Base-by-base conservation (phyloP, 2,888 invertebrate species). In the Lasioglossum zephyrum region DNA sequence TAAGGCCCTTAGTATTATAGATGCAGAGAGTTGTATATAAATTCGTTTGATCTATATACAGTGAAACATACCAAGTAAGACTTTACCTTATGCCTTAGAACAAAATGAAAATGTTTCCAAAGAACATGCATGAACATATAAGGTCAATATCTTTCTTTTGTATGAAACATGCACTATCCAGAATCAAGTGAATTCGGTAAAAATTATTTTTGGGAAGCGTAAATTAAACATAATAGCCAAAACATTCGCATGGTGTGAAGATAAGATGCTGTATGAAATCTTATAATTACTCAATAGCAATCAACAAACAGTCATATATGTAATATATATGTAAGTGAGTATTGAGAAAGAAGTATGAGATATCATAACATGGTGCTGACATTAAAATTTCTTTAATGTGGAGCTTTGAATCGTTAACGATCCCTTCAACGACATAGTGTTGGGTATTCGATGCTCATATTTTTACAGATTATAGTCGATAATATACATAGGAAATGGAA, bases 81-180 rank as follows among this genome's bases (percentile, higher is more conserved):
- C 83, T 73, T 39, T 87, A 91, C 90, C 89, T 91, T 91, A 90
- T 87, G 91, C 81, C 75, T 69, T 76, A 76, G 53, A 77, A 80
- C 57, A 85, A 85, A 81, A 81, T 73, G 69, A 84, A 73, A 81
- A 80, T 81, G 47, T 75, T 22, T 87, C 60, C 44, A 88, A 75
- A 81, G 79, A 74, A 60, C 91, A 90, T 91, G 91, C 91, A 84
- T 66, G 77, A 82, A 88, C 81, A 85, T 63, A 74, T 77, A 79
- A 87, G 81, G 84, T 82, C 60, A 66, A 76, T 81, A 88, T 80
- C 57, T 77, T 74, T 26, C 75, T 44, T 73, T 39, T 69, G 31
- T 86, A 74, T 86, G 79, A 82, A 77, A 74, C 91, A 91, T 91
- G 91, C 91, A 87, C 75, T 89, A 89, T 84, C 74, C 74, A 86